Conservation (phyloP, 2,797 vertebrate genomes). For the Sarcophilus harrisii region DNA sequence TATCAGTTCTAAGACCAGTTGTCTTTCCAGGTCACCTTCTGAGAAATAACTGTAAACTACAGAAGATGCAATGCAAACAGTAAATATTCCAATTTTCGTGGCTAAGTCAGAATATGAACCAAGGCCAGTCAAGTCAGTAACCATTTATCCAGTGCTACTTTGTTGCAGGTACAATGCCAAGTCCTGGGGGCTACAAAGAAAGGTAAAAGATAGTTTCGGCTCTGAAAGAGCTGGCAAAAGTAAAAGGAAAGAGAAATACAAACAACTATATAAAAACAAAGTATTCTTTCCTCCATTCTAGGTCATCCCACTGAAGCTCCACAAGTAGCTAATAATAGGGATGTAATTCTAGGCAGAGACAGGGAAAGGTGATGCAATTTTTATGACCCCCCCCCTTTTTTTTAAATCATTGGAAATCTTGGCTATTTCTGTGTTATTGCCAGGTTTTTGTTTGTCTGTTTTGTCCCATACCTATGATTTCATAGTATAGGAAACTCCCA, state of each 20-base stretch:
- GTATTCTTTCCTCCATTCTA: not conserved
- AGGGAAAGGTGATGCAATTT: not conserved
- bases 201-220: not conserved
- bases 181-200: not conserved
- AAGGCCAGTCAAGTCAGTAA: not conserved
- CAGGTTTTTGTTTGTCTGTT: not conserved
- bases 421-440: not conserved
- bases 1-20: not conserved
- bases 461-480: not conserved
- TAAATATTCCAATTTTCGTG: conserved; percentile 14
- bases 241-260: not conserved
- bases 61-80: not conserved
- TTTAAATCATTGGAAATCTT: not conserved
- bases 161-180: not conserved
- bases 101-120: not conserved
- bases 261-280: not conserved
- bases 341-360: not conserved
- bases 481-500: not conserved
- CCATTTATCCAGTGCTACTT: not conserved
- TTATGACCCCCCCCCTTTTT: not conserved
- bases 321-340: not conserved
- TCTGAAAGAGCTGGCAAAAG: not conserved
- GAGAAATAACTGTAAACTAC: not conserved
- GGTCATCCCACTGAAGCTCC: not conserved
- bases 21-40: not conserved